Percentiles rank a stretch among this genome's conserved stretches.
phyloP scores from a whole-genome alignment of 2,888 invertebrate genomes.

The Bombylius discolor region DNA sequence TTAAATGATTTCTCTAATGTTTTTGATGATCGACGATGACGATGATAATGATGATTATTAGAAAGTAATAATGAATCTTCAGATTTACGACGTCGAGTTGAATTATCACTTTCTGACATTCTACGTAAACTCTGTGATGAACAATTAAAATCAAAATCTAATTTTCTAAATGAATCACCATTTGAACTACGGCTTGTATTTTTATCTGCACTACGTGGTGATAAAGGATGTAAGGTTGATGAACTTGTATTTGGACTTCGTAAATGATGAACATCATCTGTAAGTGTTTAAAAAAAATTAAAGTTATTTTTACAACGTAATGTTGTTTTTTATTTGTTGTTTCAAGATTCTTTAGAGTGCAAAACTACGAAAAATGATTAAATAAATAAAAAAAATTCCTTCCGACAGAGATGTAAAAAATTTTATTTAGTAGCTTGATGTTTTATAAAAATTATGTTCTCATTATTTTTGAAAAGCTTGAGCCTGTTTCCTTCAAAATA shows the following conservation, averaged over 20 bases:
- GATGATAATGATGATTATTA: background rate
- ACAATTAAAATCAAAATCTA: conserved; percentile 33
- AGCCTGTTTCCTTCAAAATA: too few species aligned
- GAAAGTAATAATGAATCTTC: conserved; percentile 2
- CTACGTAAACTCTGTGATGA: conserved; percentile 32
- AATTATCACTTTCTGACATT: conserved; percentile 35
- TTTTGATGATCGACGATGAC: conserved; percentile 29
- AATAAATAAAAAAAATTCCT: too few species aligned
- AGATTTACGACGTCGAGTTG: conserved; percentile 29
- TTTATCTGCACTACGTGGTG: conserved; percentile 26
- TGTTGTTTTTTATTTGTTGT: background rate
- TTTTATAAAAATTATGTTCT: too few species aligned
- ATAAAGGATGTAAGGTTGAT: conserved; percentile 28
- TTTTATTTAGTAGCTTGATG: too few species aligned
- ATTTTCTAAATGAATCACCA: conserved; percentile 24
- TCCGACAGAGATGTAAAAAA: too few species aligned
- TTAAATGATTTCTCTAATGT: conserved; percentile 34
- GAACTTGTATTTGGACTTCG: conserved; percentile 22
- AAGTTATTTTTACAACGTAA: background rate
- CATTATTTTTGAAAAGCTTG: too few species aligned
- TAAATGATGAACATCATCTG: conserved; percentile 19
- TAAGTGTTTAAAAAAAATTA: background rate
- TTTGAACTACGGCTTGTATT: conserved; percentile 11
- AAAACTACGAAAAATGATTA: too few species aligned
- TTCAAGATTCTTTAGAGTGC: background rate